Conservation (phyloP, 53 echinoderm and acorn worm genomes). For the Zoroaster sp. region DNA sequence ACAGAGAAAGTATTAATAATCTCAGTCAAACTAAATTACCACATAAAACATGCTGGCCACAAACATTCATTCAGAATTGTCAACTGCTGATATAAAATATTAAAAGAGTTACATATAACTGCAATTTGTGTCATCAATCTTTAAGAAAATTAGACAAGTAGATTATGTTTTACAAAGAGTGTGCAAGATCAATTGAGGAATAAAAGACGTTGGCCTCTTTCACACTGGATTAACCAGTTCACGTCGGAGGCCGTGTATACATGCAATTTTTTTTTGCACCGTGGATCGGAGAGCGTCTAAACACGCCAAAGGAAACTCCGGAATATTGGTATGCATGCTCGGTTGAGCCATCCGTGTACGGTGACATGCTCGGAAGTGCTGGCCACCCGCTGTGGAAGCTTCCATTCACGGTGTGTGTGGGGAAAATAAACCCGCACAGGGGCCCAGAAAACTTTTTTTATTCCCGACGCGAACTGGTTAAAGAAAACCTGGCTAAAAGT, state of each 20-base stretch:
- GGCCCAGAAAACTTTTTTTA: too few species aligned
- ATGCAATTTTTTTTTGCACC: too few species aligned
- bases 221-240: neutral
- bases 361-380: neutral
- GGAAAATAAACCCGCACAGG: too few species aligned
- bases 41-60: neutral
- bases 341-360: neutral
- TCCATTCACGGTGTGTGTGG: neutral
- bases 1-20: neutral
- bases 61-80: neutral
- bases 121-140: neutral
- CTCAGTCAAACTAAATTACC: neutral
- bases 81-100: neutral
- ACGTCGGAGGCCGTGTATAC: too few species aligned
- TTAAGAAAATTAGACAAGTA: neutral
- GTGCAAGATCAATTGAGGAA: neutral
- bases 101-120: neutral
- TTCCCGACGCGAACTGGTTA: neutral
- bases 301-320: too few species aligned
- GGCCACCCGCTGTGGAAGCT: too few species aligned
- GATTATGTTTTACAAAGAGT: neutral
- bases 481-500: neutral
- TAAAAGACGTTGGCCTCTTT: neutral
- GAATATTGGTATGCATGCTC: neutral
- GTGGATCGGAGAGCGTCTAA: too few species aligned